A percentile compares a stretch with the other conserved stretches of the same genome.
Conservation (phyloP, 2,797 vertebrate genomes). For the Todus mexicanus region DNA sequence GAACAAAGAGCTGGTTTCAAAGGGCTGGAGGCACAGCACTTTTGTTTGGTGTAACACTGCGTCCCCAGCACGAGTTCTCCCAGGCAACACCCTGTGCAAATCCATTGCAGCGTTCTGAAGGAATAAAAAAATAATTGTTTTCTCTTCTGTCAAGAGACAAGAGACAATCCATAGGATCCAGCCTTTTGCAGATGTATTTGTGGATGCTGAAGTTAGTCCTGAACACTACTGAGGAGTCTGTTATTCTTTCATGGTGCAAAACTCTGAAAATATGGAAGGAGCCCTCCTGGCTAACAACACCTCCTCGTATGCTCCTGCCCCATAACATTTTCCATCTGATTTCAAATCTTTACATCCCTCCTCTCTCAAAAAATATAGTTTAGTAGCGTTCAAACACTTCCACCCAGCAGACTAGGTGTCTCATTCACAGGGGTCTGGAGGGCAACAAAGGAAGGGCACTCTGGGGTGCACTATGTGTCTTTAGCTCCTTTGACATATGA, state of each 20-base stretch:
- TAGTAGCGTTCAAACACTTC: not conserved
- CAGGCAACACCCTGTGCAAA: not conserved
- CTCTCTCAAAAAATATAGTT: not conserved
- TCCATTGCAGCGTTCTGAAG: not conserved
- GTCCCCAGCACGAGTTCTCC: fast-evolving
- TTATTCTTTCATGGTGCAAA: not conserved
- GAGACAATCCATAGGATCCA: not conserved
- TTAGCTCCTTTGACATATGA: not conserved
- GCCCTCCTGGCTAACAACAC: not conserved
- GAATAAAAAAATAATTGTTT: not conserved
- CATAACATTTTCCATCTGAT: not conserved
- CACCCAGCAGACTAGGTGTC: too few species aligned
- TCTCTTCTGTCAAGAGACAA: not conserved
- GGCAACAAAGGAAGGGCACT: not conserved
- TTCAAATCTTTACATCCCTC: not conserved
- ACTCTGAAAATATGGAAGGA: not conserved
- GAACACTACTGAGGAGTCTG: not conserved
- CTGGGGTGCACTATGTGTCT: too few species aligned
- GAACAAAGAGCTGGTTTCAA: not conserved
- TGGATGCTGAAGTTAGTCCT: not conserved
- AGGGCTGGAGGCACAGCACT: not conserved
- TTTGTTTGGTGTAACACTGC: not conserved
- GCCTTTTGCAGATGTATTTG: not conserved
- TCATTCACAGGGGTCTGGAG: not conserved
- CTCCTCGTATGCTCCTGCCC: not conserved